Base-by-base conservation (phyloP, 92 coral and sea anemone species). In the Zoanthus sociatus region DNA sequence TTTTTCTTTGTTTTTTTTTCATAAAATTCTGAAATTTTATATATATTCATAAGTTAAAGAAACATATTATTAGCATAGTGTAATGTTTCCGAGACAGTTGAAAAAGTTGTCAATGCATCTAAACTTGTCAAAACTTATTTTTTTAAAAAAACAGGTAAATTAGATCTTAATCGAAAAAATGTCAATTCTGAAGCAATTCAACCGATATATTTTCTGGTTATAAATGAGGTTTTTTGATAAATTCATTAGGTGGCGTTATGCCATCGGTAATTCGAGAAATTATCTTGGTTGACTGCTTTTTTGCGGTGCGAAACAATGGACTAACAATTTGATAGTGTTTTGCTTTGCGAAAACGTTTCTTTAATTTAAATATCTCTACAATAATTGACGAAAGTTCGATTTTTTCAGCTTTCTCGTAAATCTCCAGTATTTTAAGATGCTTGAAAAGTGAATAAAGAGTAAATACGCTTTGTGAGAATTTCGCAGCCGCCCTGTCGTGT, bases 401-500 rank as follows among this genome's bases (percentile, higher is more conserved):
- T 17, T 63, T 63, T 61, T 16, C 20, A 17, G 45, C 14, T 63
- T 67, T 79, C 32, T n/a, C 32, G 31, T 32, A 18, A 26, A 61
- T 79, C 42, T 9, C 46, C 45, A 15, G 12, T 26, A 54, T 6
- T 16, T 77, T 21, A 26, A 4, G 82, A 7, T 12, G 18, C 13
- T 5, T 13, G 11, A 32, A 31, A 45, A 20, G 37, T 63, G 31
- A 69, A 69, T 30, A 33, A 26, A 9, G 60, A 26, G 8, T 47
- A 75, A 81, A 67, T 81, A 76, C 75, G 58, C 5, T 46, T 48
- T 44, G 20, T 7, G 37, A 44, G 68, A 79, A 79, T 46, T 9
- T 30, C 76, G 85, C 63, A 71, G 73, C 84, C 85, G 85, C 85
- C 85, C 85, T 45, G 30, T 48, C 18, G 50, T 6, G 18, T 37